Evolutionary conservation across 2,797 vertebrate genomes (phyloP).

Genomic region (Enteromius paludinosus): DNA sequence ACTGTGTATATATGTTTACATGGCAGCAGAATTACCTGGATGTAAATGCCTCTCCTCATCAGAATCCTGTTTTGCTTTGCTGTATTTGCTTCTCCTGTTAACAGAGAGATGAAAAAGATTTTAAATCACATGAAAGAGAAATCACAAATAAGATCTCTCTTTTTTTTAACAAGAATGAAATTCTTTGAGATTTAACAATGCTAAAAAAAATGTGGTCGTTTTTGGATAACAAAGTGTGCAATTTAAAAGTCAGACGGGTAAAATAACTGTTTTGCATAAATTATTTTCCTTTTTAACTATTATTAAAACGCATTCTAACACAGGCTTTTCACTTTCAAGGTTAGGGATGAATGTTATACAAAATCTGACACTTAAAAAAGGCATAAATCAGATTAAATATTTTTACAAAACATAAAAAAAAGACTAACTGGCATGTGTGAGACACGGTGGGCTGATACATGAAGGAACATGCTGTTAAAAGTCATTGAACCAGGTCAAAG

Average conservation of each 20-base stretch:
- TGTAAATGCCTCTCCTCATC: slow-evolving; percentile 98
- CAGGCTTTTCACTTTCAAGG: not conserved
- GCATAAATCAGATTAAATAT: slow-evolving; percentile 1
- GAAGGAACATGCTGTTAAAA: not conserved
- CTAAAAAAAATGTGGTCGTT: not conserved
- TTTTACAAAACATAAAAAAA: not conserved
- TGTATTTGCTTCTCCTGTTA: slow-evolving; percentile 94
- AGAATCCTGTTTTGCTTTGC: slow-evolving; percentile 98
- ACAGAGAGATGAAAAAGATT: slow-evolving; percentile 23
- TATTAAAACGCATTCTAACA: not conserved
- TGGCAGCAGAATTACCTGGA: slow-evolving; percentile 84
- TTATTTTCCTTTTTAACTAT: not conserved
- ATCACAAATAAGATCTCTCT: not conserved
- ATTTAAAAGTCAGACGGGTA: not conserved
- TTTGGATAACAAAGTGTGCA: not conserved
- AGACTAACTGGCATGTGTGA: not conserved
- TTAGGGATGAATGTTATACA: not conserved
- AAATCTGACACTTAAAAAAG: not conserved
- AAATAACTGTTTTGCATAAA: not conserved
- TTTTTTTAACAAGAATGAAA: not conserved
- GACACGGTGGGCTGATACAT: not conserved
- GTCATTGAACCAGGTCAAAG: not conserved
- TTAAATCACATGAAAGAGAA: not conserved
- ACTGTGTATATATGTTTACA: slow-evolving; percentile 25
- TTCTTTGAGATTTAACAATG: not conserved